Conservation (phyloP, 1,140 invertebrate species). For the Drosophila orosa region DNA sequence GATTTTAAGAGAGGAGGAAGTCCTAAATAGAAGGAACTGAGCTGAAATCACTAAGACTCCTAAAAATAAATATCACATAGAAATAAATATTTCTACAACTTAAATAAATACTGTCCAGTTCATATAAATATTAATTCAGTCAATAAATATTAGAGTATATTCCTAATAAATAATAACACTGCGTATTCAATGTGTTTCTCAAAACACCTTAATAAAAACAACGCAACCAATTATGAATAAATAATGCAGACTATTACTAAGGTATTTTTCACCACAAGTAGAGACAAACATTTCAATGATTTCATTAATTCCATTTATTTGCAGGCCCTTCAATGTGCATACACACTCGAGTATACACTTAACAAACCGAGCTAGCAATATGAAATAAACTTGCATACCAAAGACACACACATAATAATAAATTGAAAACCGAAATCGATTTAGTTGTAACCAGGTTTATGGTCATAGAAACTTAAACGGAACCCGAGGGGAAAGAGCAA, state of each 20-base stretch:
- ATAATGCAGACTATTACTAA: constrained; percentile 5
- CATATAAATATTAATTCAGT: neutral
- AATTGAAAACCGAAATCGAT: constrained; percentile 52
- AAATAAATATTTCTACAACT: neutral
- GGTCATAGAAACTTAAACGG: constrained; percentile 26
- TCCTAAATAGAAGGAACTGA: neutral
- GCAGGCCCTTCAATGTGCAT: neutral
- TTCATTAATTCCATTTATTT: constrained; percentile 15
- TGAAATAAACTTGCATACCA: constrained; percentile 41
- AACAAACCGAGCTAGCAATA: constrained; percentile 9
- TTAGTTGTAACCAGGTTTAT: constrained; percentile 53
- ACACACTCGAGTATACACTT: constrained; percentile 1
- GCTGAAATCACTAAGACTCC: neutral
- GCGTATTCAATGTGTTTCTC: neutral
- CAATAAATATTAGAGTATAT: neutral
- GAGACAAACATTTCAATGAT: constrained; percentile 6
- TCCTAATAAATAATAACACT: neutral
- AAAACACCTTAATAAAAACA: constrained; percentile 3
- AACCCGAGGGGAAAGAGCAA: constrained; percentile 17
- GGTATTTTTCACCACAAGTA: constrained; percentile 7
- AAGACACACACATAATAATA: constrained; percentile 39
- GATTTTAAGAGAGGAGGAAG: constrained; percentile 1
- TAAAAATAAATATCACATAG: no score
- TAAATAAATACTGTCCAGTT: neutral
- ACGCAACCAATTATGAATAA: neutral